Evolutionary conservation across 2,113 vertebrate genomes (phyloP).

Genomic region (Plestiodon gilberti): DNA sequence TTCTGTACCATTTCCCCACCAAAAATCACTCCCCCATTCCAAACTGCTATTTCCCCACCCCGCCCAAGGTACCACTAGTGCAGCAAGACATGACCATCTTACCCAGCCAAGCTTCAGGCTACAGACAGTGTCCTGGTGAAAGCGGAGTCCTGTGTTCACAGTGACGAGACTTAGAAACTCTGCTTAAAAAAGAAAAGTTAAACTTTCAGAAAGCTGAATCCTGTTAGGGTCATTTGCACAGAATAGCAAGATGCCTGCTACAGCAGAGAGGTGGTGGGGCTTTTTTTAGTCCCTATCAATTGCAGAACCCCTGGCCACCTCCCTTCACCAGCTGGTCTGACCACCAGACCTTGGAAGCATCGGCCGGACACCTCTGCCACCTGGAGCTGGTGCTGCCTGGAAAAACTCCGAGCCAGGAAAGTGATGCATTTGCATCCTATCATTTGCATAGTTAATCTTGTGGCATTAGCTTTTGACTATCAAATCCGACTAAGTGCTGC

Average conservation of each 20-base stretch:
- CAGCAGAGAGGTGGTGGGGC: background rate
- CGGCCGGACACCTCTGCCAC: background rate
- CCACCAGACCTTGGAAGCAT: background rate
- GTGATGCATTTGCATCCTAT: background rate
- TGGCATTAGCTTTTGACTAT: slow-evolving; percentile 26
- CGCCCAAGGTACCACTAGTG: too few relatives aligned
- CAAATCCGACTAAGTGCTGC: slow-evolving; percentile 18
- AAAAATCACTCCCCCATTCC: too few relatives aligned
- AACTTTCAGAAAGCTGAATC: background rate
- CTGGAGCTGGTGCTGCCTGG: background rate
- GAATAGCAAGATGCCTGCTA: background rate
- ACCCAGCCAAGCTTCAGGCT: background rate
- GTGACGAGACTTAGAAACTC: background rate
- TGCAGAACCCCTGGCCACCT: background rate
- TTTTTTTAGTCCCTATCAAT: background rate
- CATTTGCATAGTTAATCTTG: background rate
- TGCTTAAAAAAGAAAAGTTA: background rate
- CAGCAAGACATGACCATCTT: background rate
- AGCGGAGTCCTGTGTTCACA: background rate
- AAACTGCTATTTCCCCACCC: too few relatives aligned
- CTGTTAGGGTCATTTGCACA: background rate
- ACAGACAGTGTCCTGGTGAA: background rate
- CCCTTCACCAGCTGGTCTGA: background rate
- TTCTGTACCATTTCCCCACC: too few relatives aligned
- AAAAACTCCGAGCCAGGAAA: background rate